Evolutionary conservation across 2,888 invertebrate genomes (phyloP).

Genomic region (Gryllus longicercus): DNA sequence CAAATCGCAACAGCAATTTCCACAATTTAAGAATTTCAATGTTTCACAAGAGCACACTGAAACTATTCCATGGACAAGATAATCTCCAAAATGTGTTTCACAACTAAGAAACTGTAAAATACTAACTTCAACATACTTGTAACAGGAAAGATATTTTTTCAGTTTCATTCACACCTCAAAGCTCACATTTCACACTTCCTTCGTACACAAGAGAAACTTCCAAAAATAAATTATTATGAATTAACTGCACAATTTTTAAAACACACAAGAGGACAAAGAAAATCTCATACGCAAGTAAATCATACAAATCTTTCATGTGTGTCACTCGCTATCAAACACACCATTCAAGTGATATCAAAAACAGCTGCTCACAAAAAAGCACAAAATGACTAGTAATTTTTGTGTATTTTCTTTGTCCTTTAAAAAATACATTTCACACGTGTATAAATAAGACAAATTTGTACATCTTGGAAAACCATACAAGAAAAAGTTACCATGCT

Average conservation of each 20-base stretch:
- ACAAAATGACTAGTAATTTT: slow-evolving; percentile 11
- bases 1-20: neutral
- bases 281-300: neutral
- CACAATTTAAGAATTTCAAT: neutral
- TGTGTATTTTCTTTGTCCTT: neutral
- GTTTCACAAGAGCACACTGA: no score
- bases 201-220: neutral
- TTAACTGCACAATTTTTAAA: neutral
- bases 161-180: neutral
- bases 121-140: neutral
- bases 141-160: neutral
- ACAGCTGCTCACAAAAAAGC: neutral
- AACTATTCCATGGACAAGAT: no score
- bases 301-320: neutral
- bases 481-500: neutral
- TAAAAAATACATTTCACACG: neutral
- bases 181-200: neutral
- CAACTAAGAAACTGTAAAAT: no score
- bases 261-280: slow-evolving; percentile 1
- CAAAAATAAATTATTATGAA: neutral
- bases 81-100: no score
- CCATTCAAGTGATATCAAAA: neutral
- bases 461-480: slow-evolving; percentile 1
- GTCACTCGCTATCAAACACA: neutral
- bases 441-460: neutral